These are phyloP conservation scores for Ochropacha duplaris DNA, from an alignment of 2,888 invertebrate species.

Conservation along the genomic window DNA sequence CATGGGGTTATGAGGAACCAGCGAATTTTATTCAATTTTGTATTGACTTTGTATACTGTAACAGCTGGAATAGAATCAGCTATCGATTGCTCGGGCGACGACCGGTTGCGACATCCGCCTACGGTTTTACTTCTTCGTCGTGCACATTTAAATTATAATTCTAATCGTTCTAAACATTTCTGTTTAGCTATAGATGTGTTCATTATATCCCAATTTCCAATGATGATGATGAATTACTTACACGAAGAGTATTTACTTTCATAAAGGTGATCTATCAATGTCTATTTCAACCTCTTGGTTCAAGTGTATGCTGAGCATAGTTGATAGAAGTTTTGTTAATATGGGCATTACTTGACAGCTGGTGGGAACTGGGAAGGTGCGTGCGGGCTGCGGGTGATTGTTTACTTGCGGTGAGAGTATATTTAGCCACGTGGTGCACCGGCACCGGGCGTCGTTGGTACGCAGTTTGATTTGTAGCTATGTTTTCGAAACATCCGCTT, in stretches of 20 bases:
- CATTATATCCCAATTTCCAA: background rate
- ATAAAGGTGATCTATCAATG: no score
- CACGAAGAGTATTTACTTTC: no score
- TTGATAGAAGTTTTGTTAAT: no score
- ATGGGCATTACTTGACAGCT: no score
- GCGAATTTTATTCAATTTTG: background rate
- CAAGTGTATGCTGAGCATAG: no score
- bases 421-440: conserved; percentile 15
- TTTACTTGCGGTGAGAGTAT: conserved; percentile 23
- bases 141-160: background rate
- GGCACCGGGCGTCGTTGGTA: conserved; percentile 10
- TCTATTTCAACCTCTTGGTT: no score
- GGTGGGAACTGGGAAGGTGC: no score
- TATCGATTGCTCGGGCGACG: conserved; percentile 46
- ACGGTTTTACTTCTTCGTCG: conserved; percentile 18
- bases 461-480: conserved; percentile 9
- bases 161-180: background rate
- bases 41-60: background rate
- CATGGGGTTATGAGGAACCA: background rate
- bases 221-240: no score
- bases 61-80: conserved; percentile 37
- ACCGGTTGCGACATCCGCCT: conserved; percentile 40
- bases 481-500: conserved; percentile 7
- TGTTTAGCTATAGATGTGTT: background rate
- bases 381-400: conserved; percentile 16